These are phyloP conservation scores for Alectura lathami DNA, from an alignment of 2,113 vertebrate genomes.

Conservation along the genomic window DNA sequence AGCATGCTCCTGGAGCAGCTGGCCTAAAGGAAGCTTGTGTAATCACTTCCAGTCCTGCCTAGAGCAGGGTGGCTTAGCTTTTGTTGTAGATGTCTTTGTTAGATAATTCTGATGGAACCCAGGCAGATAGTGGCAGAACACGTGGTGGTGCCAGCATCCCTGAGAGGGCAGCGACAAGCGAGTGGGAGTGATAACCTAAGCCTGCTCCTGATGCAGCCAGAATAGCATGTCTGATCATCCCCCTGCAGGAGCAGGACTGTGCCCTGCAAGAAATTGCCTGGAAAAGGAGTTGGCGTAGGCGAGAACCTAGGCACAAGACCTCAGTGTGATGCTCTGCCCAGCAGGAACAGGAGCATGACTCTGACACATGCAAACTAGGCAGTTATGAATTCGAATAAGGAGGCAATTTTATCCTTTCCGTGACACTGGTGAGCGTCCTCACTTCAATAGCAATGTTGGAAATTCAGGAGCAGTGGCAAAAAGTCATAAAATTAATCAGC, in stretches of 20 bases:
- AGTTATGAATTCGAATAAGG: not conserved
- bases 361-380: not conserved
- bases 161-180: not conserved
- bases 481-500: constrained; percentile 34
- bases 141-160: fast-evolving
- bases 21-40: not conserved
- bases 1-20: not conserved
- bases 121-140: not conserved
- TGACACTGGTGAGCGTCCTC: not conserved
- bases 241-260: not conserved
- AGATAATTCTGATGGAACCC: not conserved
- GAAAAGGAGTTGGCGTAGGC: not conserved
- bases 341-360: not conserved
- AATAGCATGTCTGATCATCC: not conserved
- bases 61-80: not conserved
- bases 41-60: not conserved
- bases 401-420: not conserved
- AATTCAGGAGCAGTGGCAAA: constrained; percentile 1
- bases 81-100: not conserved
- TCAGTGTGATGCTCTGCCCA: not conserved
- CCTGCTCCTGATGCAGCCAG: not conserved
- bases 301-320: not conserved
- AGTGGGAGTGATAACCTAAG: not conserved
- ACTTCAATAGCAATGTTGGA: not conserved
- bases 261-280: not conserved